These are phyloP conservation scores for Caracal caracal DNA, from an alignment of 2,113 vertebrate genomes.

Conservation along the genomic window DNA sequence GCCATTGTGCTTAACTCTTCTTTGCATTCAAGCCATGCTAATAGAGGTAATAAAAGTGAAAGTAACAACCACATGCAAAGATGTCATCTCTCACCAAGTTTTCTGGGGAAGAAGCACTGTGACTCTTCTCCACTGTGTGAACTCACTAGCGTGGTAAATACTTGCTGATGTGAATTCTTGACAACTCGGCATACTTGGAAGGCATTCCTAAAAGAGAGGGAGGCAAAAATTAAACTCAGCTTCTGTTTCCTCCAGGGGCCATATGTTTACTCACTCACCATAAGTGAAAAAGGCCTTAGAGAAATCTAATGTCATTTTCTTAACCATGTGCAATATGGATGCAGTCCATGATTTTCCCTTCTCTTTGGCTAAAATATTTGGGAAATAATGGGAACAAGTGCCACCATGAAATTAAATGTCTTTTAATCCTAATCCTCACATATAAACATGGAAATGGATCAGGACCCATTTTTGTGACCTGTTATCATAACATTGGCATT, in stretches of 20 bases:
- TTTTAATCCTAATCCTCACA: not conserved
- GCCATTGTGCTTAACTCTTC: constrained; percentile 63
- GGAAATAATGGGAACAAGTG: constrained; percentile 36
- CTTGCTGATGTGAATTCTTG: constrained; percentile 97
- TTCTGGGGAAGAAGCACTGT: constrained; percentile 95
- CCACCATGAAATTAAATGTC: not conserved
- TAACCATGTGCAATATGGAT: not conserved
- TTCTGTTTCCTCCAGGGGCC: not conserved
- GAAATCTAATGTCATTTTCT: not conserved
- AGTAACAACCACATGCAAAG: not conserved
- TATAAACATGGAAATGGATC: not conserved
- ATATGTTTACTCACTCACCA: not conserved
- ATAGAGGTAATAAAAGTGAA: constrained; percentile 28
- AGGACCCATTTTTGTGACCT: not conserved
- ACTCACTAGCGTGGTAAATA: constrained; percentile 97
- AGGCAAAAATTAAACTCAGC: constrained; percentile 64
- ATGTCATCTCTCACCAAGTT: constrained; percentile 90
- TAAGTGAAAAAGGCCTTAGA: not conserved
- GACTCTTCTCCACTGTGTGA: constrained; percentile 95
- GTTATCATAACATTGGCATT: not conserved
- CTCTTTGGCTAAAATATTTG: not conserved
- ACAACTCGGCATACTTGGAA: constrained; percentile 98
- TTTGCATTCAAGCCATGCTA: constrained; percentile 30
- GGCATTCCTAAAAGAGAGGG: constrained; percentile 91
- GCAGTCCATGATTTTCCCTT: not conserved